Base-by-base conservation (phyloP, 2,797 vertebrate species). In the Pangasius djambal region DNA sequence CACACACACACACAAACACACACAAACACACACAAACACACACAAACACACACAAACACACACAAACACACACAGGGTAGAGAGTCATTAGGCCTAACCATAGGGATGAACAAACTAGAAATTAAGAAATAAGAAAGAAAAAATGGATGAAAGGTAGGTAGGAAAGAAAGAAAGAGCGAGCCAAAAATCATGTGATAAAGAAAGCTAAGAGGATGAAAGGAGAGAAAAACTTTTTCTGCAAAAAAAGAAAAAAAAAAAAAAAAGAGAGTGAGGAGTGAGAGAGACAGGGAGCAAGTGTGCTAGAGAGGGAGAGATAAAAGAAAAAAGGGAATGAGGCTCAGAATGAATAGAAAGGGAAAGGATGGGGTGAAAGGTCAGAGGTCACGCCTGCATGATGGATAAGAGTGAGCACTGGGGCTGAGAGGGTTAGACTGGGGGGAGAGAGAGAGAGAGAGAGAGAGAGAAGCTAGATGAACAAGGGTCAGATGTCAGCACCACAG, bases 401-500 rank as follows among this genome's bases (percentile, higher is more conserved):
- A 77, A 75, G 81, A 59, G 55, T 8, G 0, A 87, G 31, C 10
- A 2, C 9, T 52, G 67, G 55, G 34, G 50, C 31, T 67, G 10
- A n/a, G 85, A 52, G 20, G 16, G 13, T 1, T 37, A 16, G 22
- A 63, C 6, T 75, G 44, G 22, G 55, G 2, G 12, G 57, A 25
- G 40, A 34, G 44, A 87, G 28, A 50, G 31, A 74, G 57, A 83
- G 87, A 75, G 31, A 79, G 59, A 84, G 44, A 82, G 83, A 61
- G 81, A 77, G 70, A 75, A 9, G 70, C 16, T 40, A 87, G 75
- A 69, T 57, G 67, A 65, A 83, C 37, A 31, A 88, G 78, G 63
- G 90, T 88, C 83, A 88, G 88, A 90, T 87, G 89, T 87, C 86
- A 89, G 59, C 59, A 85, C 81, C 37, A 61, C 88, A 83, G 87